Evolutionary conservation across 2,797 vertebrate species (phyloP).

Genomic region (Orestias chungarensis): DNA sequence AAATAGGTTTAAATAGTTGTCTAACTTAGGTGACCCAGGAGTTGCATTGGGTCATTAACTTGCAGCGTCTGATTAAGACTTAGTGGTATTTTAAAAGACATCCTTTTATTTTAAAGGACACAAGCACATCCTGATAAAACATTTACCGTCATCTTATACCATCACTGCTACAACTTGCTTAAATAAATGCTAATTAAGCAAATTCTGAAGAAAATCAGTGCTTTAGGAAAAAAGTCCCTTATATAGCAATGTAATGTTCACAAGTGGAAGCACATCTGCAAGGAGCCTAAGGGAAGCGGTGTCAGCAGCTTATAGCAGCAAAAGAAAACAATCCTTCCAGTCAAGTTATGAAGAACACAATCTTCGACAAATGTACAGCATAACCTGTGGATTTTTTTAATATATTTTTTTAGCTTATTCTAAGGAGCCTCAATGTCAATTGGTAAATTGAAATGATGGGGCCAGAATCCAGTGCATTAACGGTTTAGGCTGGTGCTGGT

Average conservation of each 20-base stretch:
- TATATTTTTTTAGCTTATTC: too few species aligned
- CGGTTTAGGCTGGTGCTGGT: not conserved
- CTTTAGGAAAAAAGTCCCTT: not conserved
- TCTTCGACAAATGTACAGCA: not conserved
- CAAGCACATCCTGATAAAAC: not conserved
- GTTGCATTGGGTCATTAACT: too few species aligned
- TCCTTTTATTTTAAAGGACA: not conserved
- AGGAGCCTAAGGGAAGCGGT: not conserved
- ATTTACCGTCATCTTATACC: not conserved
- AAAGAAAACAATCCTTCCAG: not conserved
- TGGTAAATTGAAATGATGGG: not conserved
- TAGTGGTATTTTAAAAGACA: not conserved
- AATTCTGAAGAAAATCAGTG: not conserved
- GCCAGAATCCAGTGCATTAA: not conserved
- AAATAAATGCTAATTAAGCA: not conserved
- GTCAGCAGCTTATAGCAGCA: not conserved
- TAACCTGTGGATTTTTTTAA: too few species aligned
- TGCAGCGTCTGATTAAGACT: not conserved
- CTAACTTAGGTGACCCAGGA: too few species aligned
- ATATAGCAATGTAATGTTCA: not conserved
- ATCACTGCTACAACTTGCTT: not conserved
- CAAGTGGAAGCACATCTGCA: not conserved
- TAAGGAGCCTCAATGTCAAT: not conserved
- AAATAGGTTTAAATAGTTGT: too few species aligned
- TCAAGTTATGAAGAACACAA: not conserved